These are phyloP conservation scores for Hirtodrosophila duncani DNA, from an alignment of 2,888 invertebrate species.

Conservation along the genomic window DNA sequence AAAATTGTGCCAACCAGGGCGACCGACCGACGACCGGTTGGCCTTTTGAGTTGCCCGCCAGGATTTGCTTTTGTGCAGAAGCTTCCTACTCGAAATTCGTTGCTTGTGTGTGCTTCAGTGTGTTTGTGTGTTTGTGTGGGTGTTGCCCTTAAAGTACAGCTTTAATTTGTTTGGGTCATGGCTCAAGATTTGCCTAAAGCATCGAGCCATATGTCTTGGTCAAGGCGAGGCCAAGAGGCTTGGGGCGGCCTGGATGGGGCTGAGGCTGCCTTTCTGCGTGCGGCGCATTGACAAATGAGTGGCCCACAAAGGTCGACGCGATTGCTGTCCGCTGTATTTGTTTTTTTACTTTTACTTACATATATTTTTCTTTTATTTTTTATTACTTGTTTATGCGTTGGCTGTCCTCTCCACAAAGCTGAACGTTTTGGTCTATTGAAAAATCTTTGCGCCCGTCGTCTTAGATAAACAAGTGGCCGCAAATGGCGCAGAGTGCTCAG, in stretches of 20 bases:
- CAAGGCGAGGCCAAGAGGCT: slow-evolving; percentile 25
- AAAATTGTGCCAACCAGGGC: slow-evolving; percentile 34
- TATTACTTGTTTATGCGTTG: slow-evolving; percentile 69
- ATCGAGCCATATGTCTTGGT: slow-evolving; percentile 43
- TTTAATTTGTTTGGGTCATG: slow-evolving; percentile 56
- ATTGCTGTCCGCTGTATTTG: slow-evolving; percentile 19
- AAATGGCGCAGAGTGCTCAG: slow-evolving; percentile 40
- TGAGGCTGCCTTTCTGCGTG: slow-evolving; percentile 11
- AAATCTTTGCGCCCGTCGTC: slow-evolving; percentile 30
- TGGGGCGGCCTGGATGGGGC: slow-evolving; percentile 6
- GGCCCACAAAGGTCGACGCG: slow-evolving; percentile 66
- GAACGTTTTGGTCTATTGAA: slow-evolving; percentile 62
- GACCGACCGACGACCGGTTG: neutral
- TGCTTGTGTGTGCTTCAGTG: neutral
- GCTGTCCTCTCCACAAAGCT: too few species aligned
- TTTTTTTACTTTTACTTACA: neutral
- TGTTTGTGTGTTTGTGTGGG: slow-evolving; percentile 27
- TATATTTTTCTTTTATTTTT: slow-evolving; percentile 21
- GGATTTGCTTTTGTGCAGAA: neutral
- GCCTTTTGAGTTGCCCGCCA: neutral
- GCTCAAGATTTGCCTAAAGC: slow-evolving; percentile 18
- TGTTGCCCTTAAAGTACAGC: slow-evolving; percentile 62
- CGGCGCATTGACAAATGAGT: slow-evolving; percentile 62
- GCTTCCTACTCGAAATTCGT: slow-evolving; percentile 23
- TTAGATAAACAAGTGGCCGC: slow-evolving; percentile 68